Evolutionary conservation across 2,797 vertebrate species (phyloP).

Genomic region (Micromesistius poutassou): DNA sequence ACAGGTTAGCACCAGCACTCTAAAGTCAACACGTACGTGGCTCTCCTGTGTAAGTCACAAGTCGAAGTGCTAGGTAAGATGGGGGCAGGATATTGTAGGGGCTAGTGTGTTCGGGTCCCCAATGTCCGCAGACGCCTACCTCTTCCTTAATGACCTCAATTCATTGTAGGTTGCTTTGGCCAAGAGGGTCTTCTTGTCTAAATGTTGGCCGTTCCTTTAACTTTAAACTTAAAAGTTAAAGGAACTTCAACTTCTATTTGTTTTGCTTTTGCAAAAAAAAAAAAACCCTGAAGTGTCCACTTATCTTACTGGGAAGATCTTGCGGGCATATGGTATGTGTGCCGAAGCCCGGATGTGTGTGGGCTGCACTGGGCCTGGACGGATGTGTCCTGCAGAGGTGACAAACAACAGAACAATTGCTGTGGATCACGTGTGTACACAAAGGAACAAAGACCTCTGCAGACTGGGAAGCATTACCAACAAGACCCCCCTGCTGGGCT

Average conservation of each 20-base stretch:
- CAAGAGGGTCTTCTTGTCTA: neutral
- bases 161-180: neutral
- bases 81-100: neutral
- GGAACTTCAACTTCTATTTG: neutral
- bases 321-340: neutral
- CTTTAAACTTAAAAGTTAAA: neutral
- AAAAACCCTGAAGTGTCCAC: neutral
- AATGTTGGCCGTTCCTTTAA: neutral
- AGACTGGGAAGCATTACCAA: slow-evolving; percentile 48
- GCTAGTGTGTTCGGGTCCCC: neutral
- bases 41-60: neutral
- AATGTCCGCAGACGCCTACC: neutral
- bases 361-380: slow-evolving; percentile 41
- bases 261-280: neutral
- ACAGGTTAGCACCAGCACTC: neutral
- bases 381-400: slow-evolving; percentile 51
- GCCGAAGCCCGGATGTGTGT: slow-evolving; percentile 43
- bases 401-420: slow-evolving; percentile 69
- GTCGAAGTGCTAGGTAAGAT: neutral
- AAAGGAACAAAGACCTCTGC: slow-evolving; percentile 56
- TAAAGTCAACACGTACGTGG: slow-evolving; percentile 7
- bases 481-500: slow-evolving; percentile 45
- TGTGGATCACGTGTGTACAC: slow-evolving; percentile 37
- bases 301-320: neutral
- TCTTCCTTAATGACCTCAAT: neutral